Percentiles rank a stretch among this genome's conserved stretches.
phyloP scores from a whole-genome alignment of 2,113 vertebrate genomes.

The Natator depressus region DNA sequence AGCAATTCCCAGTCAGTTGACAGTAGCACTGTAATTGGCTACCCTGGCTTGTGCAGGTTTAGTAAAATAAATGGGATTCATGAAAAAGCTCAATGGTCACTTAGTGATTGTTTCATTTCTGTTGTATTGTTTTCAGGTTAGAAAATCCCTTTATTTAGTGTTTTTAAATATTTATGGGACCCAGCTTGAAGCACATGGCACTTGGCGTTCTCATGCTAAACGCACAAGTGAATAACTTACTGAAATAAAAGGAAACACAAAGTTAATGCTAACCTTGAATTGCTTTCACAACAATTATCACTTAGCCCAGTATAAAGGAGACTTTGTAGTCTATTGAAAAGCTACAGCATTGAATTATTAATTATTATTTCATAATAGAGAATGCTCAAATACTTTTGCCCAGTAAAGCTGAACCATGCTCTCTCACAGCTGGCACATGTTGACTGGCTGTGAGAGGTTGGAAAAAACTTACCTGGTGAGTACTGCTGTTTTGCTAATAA shows the following conservation, averaged over 20 bases:
- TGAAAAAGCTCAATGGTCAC: slow-evolving; percentile 53
- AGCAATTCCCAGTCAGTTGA: slow-evolving; percentile 31
- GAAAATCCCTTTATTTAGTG: slow-evolving; percentile 42
- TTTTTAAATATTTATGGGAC: slow-evolving; percentile 55
- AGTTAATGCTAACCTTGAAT: neutral
- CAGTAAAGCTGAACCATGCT: neutral
- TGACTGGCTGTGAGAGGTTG: neutral
- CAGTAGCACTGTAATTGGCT: slow-evolving; percentile 41
- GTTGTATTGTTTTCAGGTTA: slow-evolving; percentile 17
- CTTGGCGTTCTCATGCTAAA: neutral
- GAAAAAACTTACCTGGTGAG: neutral
- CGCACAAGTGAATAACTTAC: neutral
- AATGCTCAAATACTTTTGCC: accelerated
- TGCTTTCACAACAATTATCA: neutral
- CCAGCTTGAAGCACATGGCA: neutral
- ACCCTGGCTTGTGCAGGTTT: neutral
- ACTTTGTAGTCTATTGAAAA: neutral
- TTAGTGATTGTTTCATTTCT: slow-evolving; percentile 68
- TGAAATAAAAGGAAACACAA: neutral
- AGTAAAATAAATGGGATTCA: slow-evolving; percentile 53
- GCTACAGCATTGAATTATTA: neutral
- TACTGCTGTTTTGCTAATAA: neutral
- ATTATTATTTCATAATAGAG: neutral
- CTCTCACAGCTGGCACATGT: accelerated
- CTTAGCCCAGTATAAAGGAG: neutral